Evolutionary conservation across 1,140 invertebrate genomes (phyloP).

Genomic region (Drosophila teissieri): DNA sequence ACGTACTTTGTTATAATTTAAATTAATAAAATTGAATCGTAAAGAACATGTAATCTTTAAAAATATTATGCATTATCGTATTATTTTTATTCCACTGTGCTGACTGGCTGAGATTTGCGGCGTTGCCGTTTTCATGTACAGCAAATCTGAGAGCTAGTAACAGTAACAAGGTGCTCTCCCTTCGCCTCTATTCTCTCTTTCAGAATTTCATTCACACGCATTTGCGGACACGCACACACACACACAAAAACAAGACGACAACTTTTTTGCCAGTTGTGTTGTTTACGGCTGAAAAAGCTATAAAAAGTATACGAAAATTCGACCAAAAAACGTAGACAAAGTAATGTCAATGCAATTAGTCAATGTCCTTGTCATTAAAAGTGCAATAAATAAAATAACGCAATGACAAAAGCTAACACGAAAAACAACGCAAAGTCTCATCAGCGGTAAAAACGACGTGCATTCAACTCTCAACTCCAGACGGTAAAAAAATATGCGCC

Average conservation of each 20-base stretch:
- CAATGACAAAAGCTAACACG: conserved; percentile 32
- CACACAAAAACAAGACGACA: conserved; percentile 7
- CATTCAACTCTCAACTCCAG: conserved; percentile 59
- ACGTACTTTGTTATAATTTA: too few relatives aligned
- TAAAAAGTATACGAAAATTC: conserved; percentile 72
- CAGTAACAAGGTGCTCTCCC: conserved; percentile 25
- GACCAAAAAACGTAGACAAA: conserved; percentile 51
- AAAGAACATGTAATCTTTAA: not conserved
- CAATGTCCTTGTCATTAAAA: conserved; percentile 76
- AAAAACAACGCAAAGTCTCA: conserved; percentile 40
- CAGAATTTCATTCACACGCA: conserved; percentile 70
- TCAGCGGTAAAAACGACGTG: conserved; percentile 38
- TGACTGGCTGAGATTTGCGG: conserved; percentile 43
- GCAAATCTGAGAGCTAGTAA: conserved; percentile 20
- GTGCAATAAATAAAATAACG: conserved; percentile 24
- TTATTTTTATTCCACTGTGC: conserved; percentile 21
- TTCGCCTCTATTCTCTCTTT: conserved; percentile 24
- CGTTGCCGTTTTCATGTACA: conserved; percentile 69
- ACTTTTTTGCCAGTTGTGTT: conserved; percentile 53
- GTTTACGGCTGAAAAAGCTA: conserved; percentile 68
- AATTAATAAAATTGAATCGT: too few relatives aligned
- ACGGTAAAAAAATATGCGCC: conserved; percentile 36
- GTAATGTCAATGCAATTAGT: conserved; percentile 83
- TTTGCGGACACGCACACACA: conserved; percentile 29
- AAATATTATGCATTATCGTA: not conserved